Percentiles rank a stretch among this genome's conserved stretches.
Conservation (phyloP, 2,797 vertebrate genomes). For the Falco biarmicus region DNA sequence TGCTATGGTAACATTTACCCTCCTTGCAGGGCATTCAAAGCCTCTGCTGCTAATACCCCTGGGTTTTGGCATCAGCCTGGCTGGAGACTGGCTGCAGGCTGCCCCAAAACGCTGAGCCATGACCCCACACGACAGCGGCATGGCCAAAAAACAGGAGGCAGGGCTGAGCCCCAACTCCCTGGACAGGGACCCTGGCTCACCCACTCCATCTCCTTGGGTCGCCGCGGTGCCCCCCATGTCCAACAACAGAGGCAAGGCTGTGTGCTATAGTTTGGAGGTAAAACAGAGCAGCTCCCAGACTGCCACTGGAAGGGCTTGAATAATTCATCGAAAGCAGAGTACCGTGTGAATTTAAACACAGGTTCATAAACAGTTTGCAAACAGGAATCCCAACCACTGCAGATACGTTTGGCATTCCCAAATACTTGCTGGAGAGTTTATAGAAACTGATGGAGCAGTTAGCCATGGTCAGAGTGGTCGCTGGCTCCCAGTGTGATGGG, state of each 20-base stretch:
- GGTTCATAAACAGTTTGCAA: background rate
- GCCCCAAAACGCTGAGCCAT: background rate
- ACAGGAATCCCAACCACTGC: background rate
- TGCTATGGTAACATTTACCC: background rate
- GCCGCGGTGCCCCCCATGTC: background rate
- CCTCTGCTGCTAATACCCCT: background rate
- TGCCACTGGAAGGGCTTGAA: background rate
- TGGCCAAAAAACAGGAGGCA: background rate
- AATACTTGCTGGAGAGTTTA: conserved; percentile 51
- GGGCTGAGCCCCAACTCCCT: rapidly evolving
- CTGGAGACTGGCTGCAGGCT: background rate
- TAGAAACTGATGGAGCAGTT: background rate
- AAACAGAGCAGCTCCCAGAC: background rate
- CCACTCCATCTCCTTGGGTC: background rate
- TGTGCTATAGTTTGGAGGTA: background rate
- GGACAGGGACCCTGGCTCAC: background rate
- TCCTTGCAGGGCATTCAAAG: rapidly evolving
- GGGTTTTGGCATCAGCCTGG: background rate
- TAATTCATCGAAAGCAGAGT: background rate
- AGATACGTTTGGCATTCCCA: conserved; percentile 33
- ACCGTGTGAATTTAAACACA: conserved; percentile 26
- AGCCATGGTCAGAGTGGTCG: rapidly evolving
- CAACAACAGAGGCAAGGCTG: background rate
- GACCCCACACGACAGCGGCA: background rate
- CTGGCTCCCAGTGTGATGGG: rapidly evolving